Base-by-base conservation (phyloP, 2,113 vertebrate species). In the Pterocles burchelli region DNA sequence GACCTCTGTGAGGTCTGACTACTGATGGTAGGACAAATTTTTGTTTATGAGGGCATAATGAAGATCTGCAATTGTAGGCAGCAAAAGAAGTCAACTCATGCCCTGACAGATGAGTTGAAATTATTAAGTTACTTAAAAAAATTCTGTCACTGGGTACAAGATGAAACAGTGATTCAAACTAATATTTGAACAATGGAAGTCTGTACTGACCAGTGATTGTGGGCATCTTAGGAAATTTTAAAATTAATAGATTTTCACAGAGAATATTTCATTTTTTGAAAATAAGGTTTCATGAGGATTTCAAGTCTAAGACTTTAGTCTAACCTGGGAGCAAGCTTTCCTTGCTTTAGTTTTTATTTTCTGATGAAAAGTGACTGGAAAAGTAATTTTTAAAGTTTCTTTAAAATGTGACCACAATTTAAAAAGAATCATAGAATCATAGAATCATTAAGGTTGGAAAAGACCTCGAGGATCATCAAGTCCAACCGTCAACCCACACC, bases 141-240 rank as follows among this genome's bases (percentile, higher is more conserved):
- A 14, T 5, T 16, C 11, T 41, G 2, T 58, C 3, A 15, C 12
- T 29, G 1, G 0, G 3, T 62, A 74, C 20, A 57, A 28, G 19
- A 61, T 49, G 13, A 79, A 34, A 51, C 15, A 72, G 5, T 36
- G 29, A 52, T 66, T 72, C 26, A 46, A 67, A 72, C 7, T 43
- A 51, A 7, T 67, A 29, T 45, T 62, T 82, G 59, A 73, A 31
- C 25, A 52, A 18, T 31, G 20, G 10, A 67, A 51, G 17, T 34
- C 21, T 58, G 10, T 43, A 54, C 17, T 62, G 7, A 66, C 3
- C 1, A 0, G 9, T 41, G 11, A 51, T 31, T 70, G 8, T 63
- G 54, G 22, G 5, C 11, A 61, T 62, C 33, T 77, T 24, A n/a
- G 24, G 13, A 3, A 87, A 61, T n/a, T 45, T 55, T 24, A 41